Evolutionary conservation across 2,888 invertebrate species (phyloP), one percentile per base, ranked within the genome.

Genomic region (Eulithis testata): DNA sequence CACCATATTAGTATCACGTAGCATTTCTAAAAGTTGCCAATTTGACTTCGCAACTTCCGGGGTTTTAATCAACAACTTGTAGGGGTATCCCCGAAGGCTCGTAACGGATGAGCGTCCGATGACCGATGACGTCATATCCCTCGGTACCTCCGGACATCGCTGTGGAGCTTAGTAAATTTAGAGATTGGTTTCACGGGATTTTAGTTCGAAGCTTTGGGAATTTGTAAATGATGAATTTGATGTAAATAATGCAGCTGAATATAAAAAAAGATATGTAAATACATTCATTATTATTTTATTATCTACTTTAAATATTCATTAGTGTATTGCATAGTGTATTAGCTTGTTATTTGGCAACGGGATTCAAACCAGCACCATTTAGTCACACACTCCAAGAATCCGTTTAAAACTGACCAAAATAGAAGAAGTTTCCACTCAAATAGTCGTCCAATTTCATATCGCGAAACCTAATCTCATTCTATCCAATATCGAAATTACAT

Each of bases 401-500:
- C 40, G 9, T 50, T 27, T 12, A 1, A n/a, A 31, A 31, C 31
- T 31, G 6, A 31, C 31, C 8, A 27, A 27, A 50, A 21, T 8
- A 50, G 12, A 37, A n/a, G 14, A 40, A 40, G 40, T 40, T 53
- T 58, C 21, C 21, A 21, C 2, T 21, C 8, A 58, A 57, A 45
- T 50, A 58, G 51, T 51, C n/a, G 43, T 27, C 43, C 37, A 59
- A 59, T 51, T 59, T 59, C 43, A 51, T 51, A 52, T 51, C 44
- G 44, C 7, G 59, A 51, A 44, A 59, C 5, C n/a, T 44, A 59
- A 59, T 59, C 31, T 14, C 43, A 12, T 43, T 55, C 51, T 52
- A 65, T 60, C 65, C 58, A 65, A 58, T 65, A 57, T 50, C 58
- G 49, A 44, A 49, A 61, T 61, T 58, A 58, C 65, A 65, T 65